Percentiles rank a stretch among this genome's conserved stretches.
Evolutionary conservation across 2,888 invertebrate species (phyloP).

Genomic region (Lepidocyrtinus sp.): DNA sequence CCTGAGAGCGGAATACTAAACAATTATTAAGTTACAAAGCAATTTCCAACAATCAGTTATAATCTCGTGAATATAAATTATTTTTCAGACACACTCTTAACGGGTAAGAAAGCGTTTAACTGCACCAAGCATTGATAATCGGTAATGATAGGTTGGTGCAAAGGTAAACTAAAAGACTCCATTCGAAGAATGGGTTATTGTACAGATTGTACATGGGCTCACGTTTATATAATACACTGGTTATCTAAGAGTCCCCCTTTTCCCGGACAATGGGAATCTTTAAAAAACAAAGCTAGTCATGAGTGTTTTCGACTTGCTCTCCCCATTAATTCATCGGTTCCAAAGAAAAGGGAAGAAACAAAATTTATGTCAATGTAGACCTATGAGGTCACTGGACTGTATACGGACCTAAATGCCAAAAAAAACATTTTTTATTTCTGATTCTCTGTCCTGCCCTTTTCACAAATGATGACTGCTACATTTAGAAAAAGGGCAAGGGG

Average conservation of each 20-base stretch:
- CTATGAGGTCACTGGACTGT: conserved; percentile 54
- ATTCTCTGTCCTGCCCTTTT: conserved; percentile 13
- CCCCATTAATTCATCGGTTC: background rate
- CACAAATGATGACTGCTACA: background rate
- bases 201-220: background rate
- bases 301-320: background rate
- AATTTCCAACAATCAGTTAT: background rate
- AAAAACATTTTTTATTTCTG: conserved; percentile 54
- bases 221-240: background rate
- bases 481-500: background rate
- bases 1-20: too few species aligned
- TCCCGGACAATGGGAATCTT: background rate
- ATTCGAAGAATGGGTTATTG: conserved; percentile 7
- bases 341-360: background rate
- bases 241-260: background rate
- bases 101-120: background rate
- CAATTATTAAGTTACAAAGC: too few species aligned
- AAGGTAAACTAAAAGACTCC: background rate
- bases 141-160: background rate
- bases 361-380: conserved; percentile 28
- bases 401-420: conserved; percentile 49
- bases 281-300: background rate
- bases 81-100: background rate
- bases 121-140: background rate
- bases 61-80: background rate